These are phyloP conservation scores for Tympanuchus pallidicinctus DNA, from an alignment of 2,113 vertebrate species.

Conservation along the genomic window DNA sequence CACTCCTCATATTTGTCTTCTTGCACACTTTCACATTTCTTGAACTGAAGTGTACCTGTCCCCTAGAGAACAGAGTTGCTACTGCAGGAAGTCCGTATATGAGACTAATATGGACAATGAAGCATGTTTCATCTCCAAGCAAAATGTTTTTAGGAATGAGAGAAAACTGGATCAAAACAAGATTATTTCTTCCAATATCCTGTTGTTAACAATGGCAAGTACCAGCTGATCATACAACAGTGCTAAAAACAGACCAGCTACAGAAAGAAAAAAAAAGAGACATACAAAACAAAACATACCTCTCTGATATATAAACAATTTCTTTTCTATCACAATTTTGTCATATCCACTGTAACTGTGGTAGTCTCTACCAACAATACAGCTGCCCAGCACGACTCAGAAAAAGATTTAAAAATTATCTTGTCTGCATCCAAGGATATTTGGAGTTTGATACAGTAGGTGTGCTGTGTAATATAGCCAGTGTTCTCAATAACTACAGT, in stretches of 20 bases:
- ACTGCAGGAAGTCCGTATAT: neutral
- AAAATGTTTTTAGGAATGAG: neutral
- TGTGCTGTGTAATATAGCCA: neutral
- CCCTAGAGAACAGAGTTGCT: neutral
- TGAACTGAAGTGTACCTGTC: neutral
- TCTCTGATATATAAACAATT: neutral
- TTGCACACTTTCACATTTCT: neutral
- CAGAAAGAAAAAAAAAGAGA: neutral
- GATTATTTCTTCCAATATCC: neutral
- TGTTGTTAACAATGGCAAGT: neutral
- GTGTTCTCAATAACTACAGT: conserved; percentile 20
- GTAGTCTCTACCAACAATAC: neutral
- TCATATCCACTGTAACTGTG: neutral
- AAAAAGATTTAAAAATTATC: conserved; percentile 24
- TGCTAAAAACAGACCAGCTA: neutral
- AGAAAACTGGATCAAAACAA: conserved; percentile 8
- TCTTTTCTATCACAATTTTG: neutral
- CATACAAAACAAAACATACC: neutral
- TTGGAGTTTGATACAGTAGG: conserved; percentile 25
- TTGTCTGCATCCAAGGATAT: neutral
- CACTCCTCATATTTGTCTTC: neutral
- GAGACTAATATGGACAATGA: neutral
- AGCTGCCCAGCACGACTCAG: neutral
- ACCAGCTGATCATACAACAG: neutral
- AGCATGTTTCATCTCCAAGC: neutral